Evolutionary conservation across 2,888 invertebrate species (phyloP).

Genomic region (Drosophila gaucha): DNA sequence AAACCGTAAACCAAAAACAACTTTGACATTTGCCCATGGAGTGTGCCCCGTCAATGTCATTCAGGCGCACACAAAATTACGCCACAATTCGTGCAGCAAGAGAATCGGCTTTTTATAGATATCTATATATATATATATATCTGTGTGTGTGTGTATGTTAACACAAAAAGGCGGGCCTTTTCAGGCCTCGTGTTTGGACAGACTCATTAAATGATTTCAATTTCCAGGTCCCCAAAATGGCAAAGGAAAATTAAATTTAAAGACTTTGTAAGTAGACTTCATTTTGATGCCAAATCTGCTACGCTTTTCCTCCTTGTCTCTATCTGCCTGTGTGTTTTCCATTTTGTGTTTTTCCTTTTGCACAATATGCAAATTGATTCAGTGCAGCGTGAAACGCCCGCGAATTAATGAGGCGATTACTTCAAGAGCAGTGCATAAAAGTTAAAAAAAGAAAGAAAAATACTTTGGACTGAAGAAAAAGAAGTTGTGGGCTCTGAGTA

Average conservation of each 20-base stretch:
- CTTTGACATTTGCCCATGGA: slow-evolving; percentile 72
- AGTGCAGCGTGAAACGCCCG: slow-evolving; percentile 77
- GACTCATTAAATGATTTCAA: slow-evolving; percentile 73
- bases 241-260: slow-evolving; percentile 71
- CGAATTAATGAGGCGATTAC: slow-evolving; percentile 82
- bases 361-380: slow-evolving; percentile 78
- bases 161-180: slow-evolving; percentile 17
- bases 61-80: slow-evolving; percentile 57
- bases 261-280: slow-evolving; percentile 76
- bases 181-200: slow-evolving; percentile 53
- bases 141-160: neutral
- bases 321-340: slow-evolving; percentile 12
- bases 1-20: slow-evolving; percentile 8
- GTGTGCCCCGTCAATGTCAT: slow-evolving; percentile 52
- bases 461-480: slow-evolving; percentile 13
- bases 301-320: slow-evolving; percentile 13
- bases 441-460: slow-evolving; percentile 31
- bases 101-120: slow-evolving; percentile 40
- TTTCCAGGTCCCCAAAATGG: slow-evolving; percentile 44
- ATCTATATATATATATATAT: slow-evolving; percentile 2
- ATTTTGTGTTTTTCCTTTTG: slow-evolving; percentile 54
- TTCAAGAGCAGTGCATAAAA: slow-evolving; percentile 56
- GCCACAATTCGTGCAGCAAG: slow-evolving; percentile 43
- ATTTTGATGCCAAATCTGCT: slow-evolving; percentile 35
- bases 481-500: slow-evolving; percentile 32